Evolutionary conservation across 2,888 invertebrate species (phyloP).

Genomic region (Eutolmus rufibarbis): DNA sequence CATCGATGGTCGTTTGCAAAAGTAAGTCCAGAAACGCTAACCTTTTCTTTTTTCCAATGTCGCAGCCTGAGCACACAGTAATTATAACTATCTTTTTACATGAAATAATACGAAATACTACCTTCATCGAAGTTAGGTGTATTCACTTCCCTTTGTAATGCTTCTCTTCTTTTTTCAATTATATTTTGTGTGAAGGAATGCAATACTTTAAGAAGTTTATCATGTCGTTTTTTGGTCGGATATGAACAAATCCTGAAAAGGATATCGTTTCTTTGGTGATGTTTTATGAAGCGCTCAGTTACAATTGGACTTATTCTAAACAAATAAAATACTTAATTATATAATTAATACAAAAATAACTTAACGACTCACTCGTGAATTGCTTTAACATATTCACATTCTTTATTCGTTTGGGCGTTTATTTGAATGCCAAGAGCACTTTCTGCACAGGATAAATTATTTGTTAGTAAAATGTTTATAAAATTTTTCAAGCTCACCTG

Average conservation of each 20-base stretch:
- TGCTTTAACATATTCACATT: slow-evolving; percentile 74
- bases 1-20: slow-evolving; percentile 65
- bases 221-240: slow-evolving; percentile 48
- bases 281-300: slow-evolving; percentile 53
- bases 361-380: slow-evolving; percentile 68
- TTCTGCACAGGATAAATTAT: background rate
- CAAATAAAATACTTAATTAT: background rate
- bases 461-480: background rate
- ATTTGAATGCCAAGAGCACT: slow-evolving; percentile 54
- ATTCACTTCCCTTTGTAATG: slow-evolving; percentile 47
- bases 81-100: slow-evolving; percentile 3
- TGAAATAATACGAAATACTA: background rate
- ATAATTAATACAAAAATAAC: background rate
- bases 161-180: slow-evolving; percentile 54
- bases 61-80: background rate
- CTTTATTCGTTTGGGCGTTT: slow-evolving; percentile 66
- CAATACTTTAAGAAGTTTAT: slow-evolving; percentile 53
- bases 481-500: slow-evolving; percentile 49
- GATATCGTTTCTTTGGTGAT: slow-evolving; percentile 40
- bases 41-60: slow-evolving; percentile 64
- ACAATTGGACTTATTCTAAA: slow-evolving; percentile 49
- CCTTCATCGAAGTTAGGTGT: background rate
- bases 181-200: slow-evolving; percentile 57
- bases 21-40: slow-evolving; percentile 70
- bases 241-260: slow-evolving; percentile 52